Conservation (phyloP, 2,888 invertebrate genomes). For the Cephus nigrinus region DNA sequence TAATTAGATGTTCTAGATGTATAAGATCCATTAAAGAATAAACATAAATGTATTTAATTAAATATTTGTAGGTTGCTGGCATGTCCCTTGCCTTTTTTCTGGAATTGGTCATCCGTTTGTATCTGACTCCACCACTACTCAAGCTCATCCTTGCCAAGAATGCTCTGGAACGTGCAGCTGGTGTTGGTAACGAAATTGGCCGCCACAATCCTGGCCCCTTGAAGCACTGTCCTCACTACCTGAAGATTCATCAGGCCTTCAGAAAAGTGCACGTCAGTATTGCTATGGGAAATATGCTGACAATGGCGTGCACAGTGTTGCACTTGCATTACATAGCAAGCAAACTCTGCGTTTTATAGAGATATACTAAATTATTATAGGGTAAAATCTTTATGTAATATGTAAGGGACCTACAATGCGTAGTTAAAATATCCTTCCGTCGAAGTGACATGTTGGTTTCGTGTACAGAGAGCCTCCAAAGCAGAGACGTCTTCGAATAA, state of each 20-base stretch:
- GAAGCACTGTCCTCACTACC: conserved; percentile 82
- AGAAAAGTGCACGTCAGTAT: conserved; percentile 81
- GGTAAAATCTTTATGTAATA: neutral
- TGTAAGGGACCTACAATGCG: neutral
- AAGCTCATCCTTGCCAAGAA: conserved; percentile 80
- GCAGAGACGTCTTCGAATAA: conserved; percentile 23
- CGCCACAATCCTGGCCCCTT: conserved; percentile 77
- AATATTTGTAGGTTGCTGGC: conserved; percentile 71
- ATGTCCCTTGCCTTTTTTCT: conserved; percentile 77
- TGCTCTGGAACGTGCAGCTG: conserved; percentile 79
- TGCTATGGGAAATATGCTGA: conserved; percentile 83
- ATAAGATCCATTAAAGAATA: neutral
- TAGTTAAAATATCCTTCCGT: conserved; percentile 18
- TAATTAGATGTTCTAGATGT: neutral
- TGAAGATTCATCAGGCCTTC: conserved; percentile 79
- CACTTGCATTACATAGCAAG: conserved; percentile 76
- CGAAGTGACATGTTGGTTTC: conserved; percentile 6
- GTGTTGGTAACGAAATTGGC: conserved; percentile 84
- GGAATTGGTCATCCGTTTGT: conserved; percentile 81
- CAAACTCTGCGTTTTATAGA: conserved; percentile 64
- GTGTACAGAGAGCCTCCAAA: conserved; percentile 14
- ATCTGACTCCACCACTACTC: conserved; percentile 80
- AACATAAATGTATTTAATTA: neutral
- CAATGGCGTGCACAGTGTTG: conserved; percentile 75
- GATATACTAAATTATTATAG: conserved; percentile 1